Conservation (phyloP, 2,888 invertebrate genomes). For the Clostera curtula region DNA sequence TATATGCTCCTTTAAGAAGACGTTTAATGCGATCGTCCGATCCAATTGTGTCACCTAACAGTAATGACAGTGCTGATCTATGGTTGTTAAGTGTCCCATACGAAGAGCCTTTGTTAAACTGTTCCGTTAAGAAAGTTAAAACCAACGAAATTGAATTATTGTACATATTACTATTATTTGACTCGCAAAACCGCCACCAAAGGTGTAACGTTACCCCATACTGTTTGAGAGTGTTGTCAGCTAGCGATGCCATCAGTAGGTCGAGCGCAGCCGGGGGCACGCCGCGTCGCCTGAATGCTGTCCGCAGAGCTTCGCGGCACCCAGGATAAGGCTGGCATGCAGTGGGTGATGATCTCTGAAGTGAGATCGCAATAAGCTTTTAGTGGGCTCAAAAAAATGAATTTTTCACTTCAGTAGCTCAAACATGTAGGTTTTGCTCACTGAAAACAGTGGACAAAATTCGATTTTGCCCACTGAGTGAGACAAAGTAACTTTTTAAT, state of each 20-base stretch:
- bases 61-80: constrained; percentile 22
- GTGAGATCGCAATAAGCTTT: constrained; percentile 2
- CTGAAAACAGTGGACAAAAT: no score
- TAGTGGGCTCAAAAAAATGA: constrained; percentile 1
- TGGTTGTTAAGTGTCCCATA: constrained; percentile 22
- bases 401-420: no score
- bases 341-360: constrained; percentile 7
- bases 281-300: constrained; percentile 1
- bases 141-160: background rate
- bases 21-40: constrained; percentile 15
- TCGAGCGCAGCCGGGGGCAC: constrained; percentile 1
- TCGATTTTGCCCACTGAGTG: no score
- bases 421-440: no score
- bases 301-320: constrained; percentile 4
- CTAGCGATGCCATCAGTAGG: constrained; percentile 3
- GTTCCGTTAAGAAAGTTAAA: constrained; percentile 14
- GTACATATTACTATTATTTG: background rate
- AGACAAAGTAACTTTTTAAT: no score
- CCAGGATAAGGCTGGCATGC: constrained; percentile 7
- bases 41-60: constrained; percentile 17
- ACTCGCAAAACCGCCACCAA: constrained; percentile 4
- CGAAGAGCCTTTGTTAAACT: constrained; percentile 14
- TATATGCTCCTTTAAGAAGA: constrained; percentile 21
- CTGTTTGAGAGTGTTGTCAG: constrained; percentile 2
- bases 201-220: constrained; percentile 2